Evolutionary conservation across 2,888 invertebrate species (phyloP), one percentile per base, ranked within the genome.

Genomic region (Noctuana brunneofusca): DNA sequence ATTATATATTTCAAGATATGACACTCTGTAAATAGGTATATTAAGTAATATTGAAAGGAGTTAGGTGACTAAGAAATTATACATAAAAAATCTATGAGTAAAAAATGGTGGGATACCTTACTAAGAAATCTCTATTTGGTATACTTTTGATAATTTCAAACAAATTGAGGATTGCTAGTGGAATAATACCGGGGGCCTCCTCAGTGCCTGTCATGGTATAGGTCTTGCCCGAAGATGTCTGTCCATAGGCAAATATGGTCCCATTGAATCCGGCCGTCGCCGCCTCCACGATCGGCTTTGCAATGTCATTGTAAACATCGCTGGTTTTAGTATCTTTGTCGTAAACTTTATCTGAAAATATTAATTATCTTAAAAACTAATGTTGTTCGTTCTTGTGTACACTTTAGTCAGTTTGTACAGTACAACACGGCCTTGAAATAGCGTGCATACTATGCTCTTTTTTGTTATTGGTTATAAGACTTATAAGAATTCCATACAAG

Each of bases 191-290:
- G 0, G 93, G 94, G 41, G 94, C 93, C 0, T 84, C 72, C 0
- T 92, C 84, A 32, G 93, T 93, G 0, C 98, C 98, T 78, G 95
- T 93, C 95, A 97, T 96, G 0, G 96, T 97, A 73, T 95, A 95
- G 0, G 97, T 97, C 83, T 97, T 97, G 58, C 97, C 98, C 0
- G 97, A 97, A 0, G 97, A 96, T 3, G 97, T 97, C 83, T 97
- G 97, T 6, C 97, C 97, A 80, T 98, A 98, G 0, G 97, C 97
- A 87, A 98, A 97, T 68, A 98, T 95, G 0, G 97, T 97, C 1
- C 96, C 97, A 80, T 97, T 96, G 71, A 96, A 94, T 1, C 97
- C 97, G 66, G 93, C 92, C 12, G 95, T 89, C 0, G 95, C 94
- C 0, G 95, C 93, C 66, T 94, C 92, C 1, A 96, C 94, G 66